These are phyloP conservation scores for Tamandua tetradactyla DNA, from an alignment of 2,797 vertebrate genomes.

Conservation along the genomic window DNA sequence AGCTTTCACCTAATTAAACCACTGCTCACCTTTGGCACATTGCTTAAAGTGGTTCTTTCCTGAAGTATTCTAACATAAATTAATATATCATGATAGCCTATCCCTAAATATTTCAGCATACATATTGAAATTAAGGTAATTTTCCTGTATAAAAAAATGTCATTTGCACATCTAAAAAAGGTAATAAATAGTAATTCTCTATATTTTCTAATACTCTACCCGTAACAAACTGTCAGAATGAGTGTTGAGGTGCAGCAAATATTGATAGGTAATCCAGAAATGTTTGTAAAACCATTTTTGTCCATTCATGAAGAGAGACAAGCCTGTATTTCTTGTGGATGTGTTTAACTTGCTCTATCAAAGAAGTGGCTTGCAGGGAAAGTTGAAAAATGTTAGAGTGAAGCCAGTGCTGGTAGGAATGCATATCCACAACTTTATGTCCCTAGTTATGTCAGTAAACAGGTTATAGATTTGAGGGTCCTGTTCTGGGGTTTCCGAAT, in stretches of 20 bases:
- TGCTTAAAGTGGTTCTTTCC: background rate
- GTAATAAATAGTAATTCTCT: background rate
- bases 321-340: background rate
- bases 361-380: background rate
- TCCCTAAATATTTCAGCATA: background rate
- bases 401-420: background rate
- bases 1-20: background rate
- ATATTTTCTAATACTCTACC: background rate
- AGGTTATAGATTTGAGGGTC: fast-evolving
- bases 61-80: background rate
- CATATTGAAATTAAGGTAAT: background rate
- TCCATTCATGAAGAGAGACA: background rate
- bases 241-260: background rate
- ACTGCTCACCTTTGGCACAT: background rate
- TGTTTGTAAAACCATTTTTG: background rate
- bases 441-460: background rate
- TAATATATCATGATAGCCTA: background rate
- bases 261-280: background rate
- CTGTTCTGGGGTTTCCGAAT: fast-evolving
- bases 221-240: background rate
- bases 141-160: background rate
- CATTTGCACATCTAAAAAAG: background rate
- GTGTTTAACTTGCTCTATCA: background rate
- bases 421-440: no score
- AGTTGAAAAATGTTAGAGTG: background rate